Base-by-base conservation (phyloP, 2,797 vertebrate genomes). In the Microctenopoma stevenorrisi region DNA sequence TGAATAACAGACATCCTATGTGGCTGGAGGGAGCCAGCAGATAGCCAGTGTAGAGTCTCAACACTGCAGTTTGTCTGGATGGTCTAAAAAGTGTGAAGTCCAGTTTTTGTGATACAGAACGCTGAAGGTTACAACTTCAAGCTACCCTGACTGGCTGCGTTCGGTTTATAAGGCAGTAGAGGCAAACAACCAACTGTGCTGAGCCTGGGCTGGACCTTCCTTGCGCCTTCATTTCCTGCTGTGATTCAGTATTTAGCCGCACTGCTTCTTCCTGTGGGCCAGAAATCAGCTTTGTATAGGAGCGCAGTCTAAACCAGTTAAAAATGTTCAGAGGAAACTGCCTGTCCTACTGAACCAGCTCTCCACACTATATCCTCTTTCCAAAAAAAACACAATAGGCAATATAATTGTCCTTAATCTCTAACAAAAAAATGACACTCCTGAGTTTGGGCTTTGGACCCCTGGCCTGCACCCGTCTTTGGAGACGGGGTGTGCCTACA, bases 141-240 rank as follows among this genome's bases (percentile, higher is more conserved):
- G 62, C 63, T 52, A 46, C 72, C 67, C 57, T 49, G 68, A 37
- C 28, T 2, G 30, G 26, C 51, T 57, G 72, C 25, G 61, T 74
- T 78, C 57, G 22, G 73, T 69, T 72, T 56, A 77, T 37, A 72
- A 53, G 70, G 76, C 57, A 47, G 62, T 22, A 62, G 65, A 76
- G 69, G 66, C 69, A 15, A 30, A 77, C 66, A 64, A 69, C 70
- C 69, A 79, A 82, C 54, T 72, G 76, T 68, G 75, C 68, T 70
- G 57, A 67, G 58, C 72, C 57, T 81, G 88, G 89, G 85, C 83
- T 87, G 86, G 87, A 86, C 86, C 87, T 89, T 88, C 84, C 82
- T 88, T 42, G 81, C 90, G 88, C 87, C 89, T 92, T 86, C 84
- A 87, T 84, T 93, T 94, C 94, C 94, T 92, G 89, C 69, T 68